These are phyloP conservation scores for Plodia interpunctella DNA, from an alignment of 1,140 invertebrate species.

Conservation along the genomic window DNA sequence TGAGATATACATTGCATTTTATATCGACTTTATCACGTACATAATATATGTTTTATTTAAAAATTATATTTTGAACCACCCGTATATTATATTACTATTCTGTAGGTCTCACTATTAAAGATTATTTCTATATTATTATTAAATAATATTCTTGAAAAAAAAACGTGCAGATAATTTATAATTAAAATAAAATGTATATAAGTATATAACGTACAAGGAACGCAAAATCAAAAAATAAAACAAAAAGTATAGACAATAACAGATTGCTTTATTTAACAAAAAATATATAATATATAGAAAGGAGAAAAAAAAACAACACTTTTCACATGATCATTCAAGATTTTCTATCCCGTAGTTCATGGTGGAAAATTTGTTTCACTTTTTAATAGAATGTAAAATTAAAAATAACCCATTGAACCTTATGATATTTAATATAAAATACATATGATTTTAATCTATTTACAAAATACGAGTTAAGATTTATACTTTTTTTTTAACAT, in stretches of 20 bases:
- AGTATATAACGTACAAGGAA: slow-evolving; percentile 34
- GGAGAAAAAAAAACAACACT: slow-evolving; percentile 61
- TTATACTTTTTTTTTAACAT: slow-evolving; percentile 66
- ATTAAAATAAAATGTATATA: slow-evolving; percentile 20
- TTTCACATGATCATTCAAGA: slow-evolving; percentile 54
- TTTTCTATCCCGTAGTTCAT: slow-evolving; percentile 29
- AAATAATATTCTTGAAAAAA: slow-evolving; percentile 20
- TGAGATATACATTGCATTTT: neutral
- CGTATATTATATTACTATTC: slow-evolving; percentile 63
- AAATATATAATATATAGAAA: slow-evolving; percentile 76
- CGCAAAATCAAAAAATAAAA: slow-evolving; percentile 56
- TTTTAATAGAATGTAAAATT: slow-evolving; percentile 73
- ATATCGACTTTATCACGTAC: neutral
- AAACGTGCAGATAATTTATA: slow-evolving; percentile 14
- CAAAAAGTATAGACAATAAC: slow-evolving; percentile 71
- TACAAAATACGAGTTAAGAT: slow-evolving; percentile 74
- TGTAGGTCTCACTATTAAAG: slow-evolving; percentile 62
- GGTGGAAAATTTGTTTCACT: slow-evolving; percentile 56
- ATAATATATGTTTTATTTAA: slow-evolving; percentile 25
- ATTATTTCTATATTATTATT: slow-evolving; percentile 56
- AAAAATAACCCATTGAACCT: slow-evolving; percentile 75
- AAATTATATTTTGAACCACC: slow-evolving; percentile 66
- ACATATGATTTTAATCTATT: slow-evolving; percentile 73
- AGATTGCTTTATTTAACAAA: slow-evolving; percentile 77
- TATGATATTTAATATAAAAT: slow-evolving; percentile 73